These are phyloP conservation scores for Lycodopsis pacificus DNA, from an alignment of 2,797 vertebrate genomes.

Conservation along the genomic window DNA sequence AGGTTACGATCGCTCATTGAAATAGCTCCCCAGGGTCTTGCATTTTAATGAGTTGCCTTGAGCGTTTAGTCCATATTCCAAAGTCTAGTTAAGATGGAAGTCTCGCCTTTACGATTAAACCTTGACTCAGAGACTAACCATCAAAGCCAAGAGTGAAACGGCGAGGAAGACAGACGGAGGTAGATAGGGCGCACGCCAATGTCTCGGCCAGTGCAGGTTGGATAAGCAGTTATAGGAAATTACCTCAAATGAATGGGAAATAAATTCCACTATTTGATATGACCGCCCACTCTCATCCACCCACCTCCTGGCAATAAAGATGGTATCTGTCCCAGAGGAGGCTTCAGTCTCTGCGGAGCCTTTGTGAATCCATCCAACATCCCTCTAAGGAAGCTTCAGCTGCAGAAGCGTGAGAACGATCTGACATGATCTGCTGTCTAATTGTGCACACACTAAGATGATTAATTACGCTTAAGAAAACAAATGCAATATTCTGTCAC, in stretches of 20 bases:
- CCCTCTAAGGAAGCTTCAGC: slow-evolving; percentile 23
- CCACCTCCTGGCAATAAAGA: background rate
- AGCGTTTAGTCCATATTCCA: slow-evolving; percentile 54
- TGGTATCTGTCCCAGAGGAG: background rate
- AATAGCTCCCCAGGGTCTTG: slow-evolving; percentile 53
- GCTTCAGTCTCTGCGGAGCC: slow-evolving; percentile 12
- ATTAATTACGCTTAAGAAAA: slow-evolving; percentile 69
- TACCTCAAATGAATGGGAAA: background rate
- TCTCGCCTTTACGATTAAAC: slow-evolving; percentile 44
- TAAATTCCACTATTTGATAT: background rate
- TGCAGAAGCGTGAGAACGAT: slow-evolving; percentile 24
- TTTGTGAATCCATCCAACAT: slow-evolving; percentile 11
- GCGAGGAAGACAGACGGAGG: background rate
- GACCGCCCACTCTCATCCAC: background rate
- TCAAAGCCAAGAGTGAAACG: slow-evolving; percentile 13
- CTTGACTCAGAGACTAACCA: slow-evolving; percentile 33
- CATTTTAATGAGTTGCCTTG: slow-evolving; percentile 67
- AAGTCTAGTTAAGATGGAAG: slow-evolving; percentile 48
- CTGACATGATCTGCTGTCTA: slow-evolving; percentile 56
- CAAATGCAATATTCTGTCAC: slow-evolving; percentile 44
- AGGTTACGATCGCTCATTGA: slow-evolving; percentile 64
- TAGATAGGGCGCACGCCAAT: background rate
- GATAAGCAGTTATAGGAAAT: slow-evolving; percentile 5
- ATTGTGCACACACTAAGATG: slow-evolving; percentile 54
- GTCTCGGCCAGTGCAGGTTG: background rate